Conservation (phyloP, 2,113 vertebrate species). For the Callaeas wilsoni region DNA sequence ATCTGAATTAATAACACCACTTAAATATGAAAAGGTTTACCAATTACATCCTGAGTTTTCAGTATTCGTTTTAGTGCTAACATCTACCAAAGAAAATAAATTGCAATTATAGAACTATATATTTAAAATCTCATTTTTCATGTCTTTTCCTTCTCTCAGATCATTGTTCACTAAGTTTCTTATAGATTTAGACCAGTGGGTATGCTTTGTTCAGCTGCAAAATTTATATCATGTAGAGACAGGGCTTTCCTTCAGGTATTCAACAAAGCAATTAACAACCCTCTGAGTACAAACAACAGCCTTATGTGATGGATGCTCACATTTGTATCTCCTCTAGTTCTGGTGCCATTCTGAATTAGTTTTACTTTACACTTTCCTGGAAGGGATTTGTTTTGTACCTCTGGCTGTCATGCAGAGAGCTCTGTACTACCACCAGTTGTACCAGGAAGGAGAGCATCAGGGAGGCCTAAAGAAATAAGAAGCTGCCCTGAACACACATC, state of each 20-base stretch:
- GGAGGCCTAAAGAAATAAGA: not conserved
- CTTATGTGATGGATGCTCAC: not conserved
- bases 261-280: conserved; percentile 22
- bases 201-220: conserved; percentile 10
- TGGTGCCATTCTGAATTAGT: not conserved
- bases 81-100: not conserved
- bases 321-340: not conserved
- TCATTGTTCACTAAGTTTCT: not conserved
- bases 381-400: not conserved
- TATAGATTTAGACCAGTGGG: not conserved
- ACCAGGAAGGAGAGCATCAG: not conserved
- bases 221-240: not conserved
- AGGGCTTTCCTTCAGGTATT: conserved; percentile 9
- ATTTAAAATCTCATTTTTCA: not conserved
- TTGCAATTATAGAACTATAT: not conserved
- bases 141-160: not conserved
- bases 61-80: not conserved
- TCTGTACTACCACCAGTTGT: not conserved
- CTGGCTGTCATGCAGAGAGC: not conserved
- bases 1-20: not conserved
- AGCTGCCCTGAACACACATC: not conserved
- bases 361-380: not conserved
- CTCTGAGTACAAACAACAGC: not conserved
- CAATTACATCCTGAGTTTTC: not conserved
- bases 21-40: not conserved